phyloP scores from a whole-genome alignment of 2,888 invertebrate species.

The Aporophyla lueneburgensis region DNA sequence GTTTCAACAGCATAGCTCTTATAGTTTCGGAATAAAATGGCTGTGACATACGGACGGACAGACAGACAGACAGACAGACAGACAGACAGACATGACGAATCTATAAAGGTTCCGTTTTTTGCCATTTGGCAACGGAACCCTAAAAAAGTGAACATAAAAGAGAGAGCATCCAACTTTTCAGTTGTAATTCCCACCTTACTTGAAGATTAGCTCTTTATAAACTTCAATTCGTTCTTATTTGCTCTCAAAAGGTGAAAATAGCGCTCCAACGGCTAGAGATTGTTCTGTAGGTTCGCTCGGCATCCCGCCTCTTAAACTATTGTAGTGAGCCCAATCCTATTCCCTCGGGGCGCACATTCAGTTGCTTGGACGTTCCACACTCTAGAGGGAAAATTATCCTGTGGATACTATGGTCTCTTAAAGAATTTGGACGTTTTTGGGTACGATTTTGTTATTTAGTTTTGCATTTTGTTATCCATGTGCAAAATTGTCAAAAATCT shows the following conservation, averaged over 20 bases:
- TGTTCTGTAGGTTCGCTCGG: slow-evolving; percentile 35
- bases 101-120: no score
- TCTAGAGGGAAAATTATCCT: slow-evolving; percentile 46
- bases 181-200: slow-evolving; percentile 17
- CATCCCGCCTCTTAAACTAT: slow-evolving; percentile 47
- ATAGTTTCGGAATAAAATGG: no score
- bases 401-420: slow-evolving; percentile 25
- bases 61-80: no score
- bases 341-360: slow-evolving; percentile 42
- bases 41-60: no score
- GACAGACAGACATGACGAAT: no score
- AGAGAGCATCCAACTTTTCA: slow-evolving; percentile 23
- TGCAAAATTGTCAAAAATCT: not conserved
- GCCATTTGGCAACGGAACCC: no score
- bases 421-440: not conserved
- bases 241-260: slow-evolving; percentile 36
- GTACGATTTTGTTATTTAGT: slow-evolving; percentile 4
- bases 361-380: slow-evolving; percentile 28
- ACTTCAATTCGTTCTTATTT: slow-evolving; percentile 41
- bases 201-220: slow-evolving; percentile 42
- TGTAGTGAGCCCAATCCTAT: slow-evolving; percentile 55
- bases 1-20: no score
- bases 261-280: slow-evolving; percentile 38
- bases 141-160: not conserved
- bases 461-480: not conserved